Base-by-base conservation (phyloP, 1,140 invertebrate genomes). In the Coboldia fuscipes region DNA sequence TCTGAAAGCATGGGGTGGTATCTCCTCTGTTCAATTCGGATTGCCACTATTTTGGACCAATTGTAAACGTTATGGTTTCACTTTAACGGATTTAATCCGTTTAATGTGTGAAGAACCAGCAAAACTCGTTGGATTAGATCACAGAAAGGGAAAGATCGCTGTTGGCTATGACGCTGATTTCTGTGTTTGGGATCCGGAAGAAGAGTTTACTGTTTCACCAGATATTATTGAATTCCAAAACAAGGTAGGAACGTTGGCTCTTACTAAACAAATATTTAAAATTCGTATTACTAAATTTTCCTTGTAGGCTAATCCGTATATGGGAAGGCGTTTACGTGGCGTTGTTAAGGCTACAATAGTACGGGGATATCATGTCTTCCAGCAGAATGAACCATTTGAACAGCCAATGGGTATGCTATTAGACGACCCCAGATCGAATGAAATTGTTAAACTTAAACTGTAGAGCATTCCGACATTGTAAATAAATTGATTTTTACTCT, bases 1-100 rank as follows among this genome's bases (percentile, higher is more conserved):
- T 44, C 46, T 76, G 36, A 57, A 60, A 42, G 72, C 74, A 30
- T 78, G 74, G 73, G 73, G 72, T 32, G 76, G 75, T 30, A 75
- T 80, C 37, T 67, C 73, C 3, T 74, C 71, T 0, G 46, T 79
- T 20, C 76, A 80, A 49, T 71, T 78, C 46, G 72, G 70, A 37
- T 42, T 78, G 14, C 63, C 72, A 2, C 42, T 75, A 17, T 63
- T 76, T 17, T 79, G 74, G 74, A 75, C 69, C 1, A 52, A 61
- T 29, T 65, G 61, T 9, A 45, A 50, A 34, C 39, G 47, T 10
- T 45, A 64, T 33, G 62, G 61, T 0, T 47, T 75, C 2, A 53
- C 45, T 6, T 40, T 77, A 12, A 42, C 42, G 2, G 56, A 70
- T 28, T 48, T 77, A 31, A 58, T 59, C n/a, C 59, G 63, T n/a